phyloP scores from a whole-genome alignment of 2,797 vertebrate genomes.

The Scolopax bukidnonensis region DNA sequence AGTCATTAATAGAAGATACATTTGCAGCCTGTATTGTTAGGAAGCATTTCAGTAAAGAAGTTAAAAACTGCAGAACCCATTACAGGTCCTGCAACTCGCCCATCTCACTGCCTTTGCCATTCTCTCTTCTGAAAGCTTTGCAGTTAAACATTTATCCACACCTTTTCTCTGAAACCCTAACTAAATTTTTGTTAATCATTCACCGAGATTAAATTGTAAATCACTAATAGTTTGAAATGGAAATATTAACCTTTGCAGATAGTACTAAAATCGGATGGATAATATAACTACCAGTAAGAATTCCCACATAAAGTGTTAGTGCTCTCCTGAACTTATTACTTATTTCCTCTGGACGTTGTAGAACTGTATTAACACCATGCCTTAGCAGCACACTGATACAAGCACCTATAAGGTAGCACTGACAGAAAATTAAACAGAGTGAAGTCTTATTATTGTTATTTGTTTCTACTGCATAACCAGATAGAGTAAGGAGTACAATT shows the following conservation, averaged over 20 bases:
- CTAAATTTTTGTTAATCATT: constrained; percentile 50
- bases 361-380: not conserved
- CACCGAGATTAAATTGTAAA: not conserved
- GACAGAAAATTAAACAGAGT: not conserved
- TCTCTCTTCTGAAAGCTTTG: not conserved
- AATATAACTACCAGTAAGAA: not conserved
- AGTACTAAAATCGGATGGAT: not conserved
- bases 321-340: not conserved
- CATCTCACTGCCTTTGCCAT: not conserved
- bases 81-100: not conserved
- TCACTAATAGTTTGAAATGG: not conserved
- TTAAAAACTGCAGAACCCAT: not conserved
- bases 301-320: not conserved
- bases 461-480: not conserved
- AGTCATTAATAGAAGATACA: not conserved
- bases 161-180: constrained; percentile 14
- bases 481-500: not conserved
- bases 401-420: not conserved
- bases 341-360: not conserved
- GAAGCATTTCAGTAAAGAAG: not conserved
- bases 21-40: not conserved
- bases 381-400: not conserved
- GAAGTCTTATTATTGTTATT: not conserved
- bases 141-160: constrained; percentile 34
- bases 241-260: not conserved